A percentile compares a stretch with the other conserved stretches of the same genome.
These are phyloP conservation scores for Pseudopleuronectes americanus DNA, from an alignment of 2,797 vertebrate genomes.

Conservation along the genomic window DNA sequence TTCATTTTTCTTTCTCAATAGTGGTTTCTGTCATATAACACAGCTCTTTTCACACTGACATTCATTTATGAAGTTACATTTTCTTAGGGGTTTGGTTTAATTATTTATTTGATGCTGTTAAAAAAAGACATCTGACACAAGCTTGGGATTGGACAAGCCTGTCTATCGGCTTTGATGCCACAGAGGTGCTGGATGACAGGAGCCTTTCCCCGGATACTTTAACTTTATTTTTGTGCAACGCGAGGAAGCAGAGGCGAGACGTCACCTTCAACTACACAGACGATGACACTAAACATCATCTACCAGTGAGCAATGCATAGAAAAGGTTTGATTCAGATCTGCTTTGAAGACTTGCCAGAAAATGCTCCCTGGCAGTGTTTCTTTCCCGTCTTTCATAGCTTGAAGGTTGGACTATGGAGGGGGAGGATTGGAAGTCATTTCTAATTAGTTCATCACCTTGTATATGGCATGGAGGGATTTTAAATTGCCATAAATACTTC, in stretches of 20 bases:
- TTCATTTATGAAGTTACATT: no score
- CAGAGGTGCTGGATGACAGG: no score
- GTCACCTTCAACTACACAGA: background rate
- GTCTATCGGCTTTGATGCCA: no score
- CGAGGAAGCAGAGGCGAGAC: background rate
- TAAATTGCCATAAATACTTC: conserved; percentile 57
- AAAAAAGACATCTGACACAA: no score
- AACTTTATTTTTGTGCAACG: no score
- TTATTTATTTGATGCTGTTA: background rate
- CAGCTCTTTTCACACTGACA: no score
- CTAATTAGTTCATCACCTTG: conserved; percentile 63
- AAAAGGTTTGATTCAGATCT: conserved; percentile 29
- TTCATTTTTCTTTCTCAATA: no score
- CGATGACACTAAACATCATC: conserved; percentile 1
- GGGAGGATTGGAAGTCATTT: conserved; percentile 45
- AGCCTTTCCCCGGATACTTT: no score
- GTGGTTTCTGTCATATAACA: no score
- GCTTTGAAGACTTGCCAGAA: background rate
- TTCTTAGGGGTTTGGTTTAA: no score
- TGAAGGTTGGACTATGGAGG: conserved; percentile 43
- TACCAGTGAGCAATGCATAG: conserved; percentile 2
- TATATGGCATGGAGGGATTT: conserved; percentile 40
- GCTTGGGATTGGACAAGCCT: no score
- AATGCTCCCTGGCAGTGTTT: no score
- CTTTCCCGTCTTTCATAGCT: conserved; percentile 13